Base-by-base conservation (phyloP, 2,113 vertebrate genomes). In the Carassius gibelio region DNA sequence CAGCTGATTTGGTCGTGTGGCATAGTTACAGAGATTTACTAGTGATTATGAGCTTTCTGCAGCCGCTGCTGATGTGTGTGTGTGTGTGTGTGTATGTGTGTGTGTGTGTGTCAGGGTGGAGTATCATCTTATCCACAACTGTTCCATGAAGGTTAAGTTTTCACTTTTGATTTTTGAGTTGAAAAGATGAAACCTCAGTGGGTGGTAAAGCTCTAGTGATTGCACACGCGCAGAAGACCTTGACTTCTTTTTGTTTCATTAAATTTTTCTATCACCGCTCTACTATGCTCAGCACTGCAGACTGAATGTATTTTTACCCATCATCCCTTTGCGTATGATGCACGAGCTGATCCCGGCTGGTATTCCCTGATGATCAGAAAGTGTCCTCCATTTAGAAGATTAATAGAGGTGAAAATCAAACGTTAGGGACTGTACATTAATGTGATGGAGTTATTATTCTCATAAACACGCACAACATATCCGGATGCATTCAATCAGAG, bases 361-460 rank as follows among this genome's bases (percentile, higher is more conserved):
- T 55, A 42, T 69, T 62, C n/a, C 59, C 48, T 82, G 55, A 57
- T 82, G 80, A 82, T 82, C 80, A 45, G 45, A 71, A 71, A 82
- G 80, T 55, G 30, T 71, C 30, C 45, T 82, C 64, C 80, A 71
- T 82, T 82, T 82, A 84, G 52, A 74, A 23, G 59, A 81, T 84
- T 75, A 81, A 69, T 61, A 80, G 78, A 82, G 68, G 59, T 57
- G n/a, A 75, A 88, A 45, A 86, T 83, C 81, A 59, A n/a, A 45
- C 55, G 71, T 79, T 86, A 86, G 69, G 38, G 71, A 14, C 34
- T 26, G 21, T 84, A 89, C 59, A 26, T 76, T 90, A 89, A 92
- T 91, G 81, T 85, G 87, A 92, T 91, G 89, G 91, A 93, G 88
- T 42, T 62, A 85, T 93, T 84, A 91, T 34, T 85, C 87, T 88